A percentile compares a stretch with the other conserved stretches of the same genome.
Evolutionary conservation across 1,140 invertebrate species (phyloP).

Genomic region (Zophobas atratus): DNA sequence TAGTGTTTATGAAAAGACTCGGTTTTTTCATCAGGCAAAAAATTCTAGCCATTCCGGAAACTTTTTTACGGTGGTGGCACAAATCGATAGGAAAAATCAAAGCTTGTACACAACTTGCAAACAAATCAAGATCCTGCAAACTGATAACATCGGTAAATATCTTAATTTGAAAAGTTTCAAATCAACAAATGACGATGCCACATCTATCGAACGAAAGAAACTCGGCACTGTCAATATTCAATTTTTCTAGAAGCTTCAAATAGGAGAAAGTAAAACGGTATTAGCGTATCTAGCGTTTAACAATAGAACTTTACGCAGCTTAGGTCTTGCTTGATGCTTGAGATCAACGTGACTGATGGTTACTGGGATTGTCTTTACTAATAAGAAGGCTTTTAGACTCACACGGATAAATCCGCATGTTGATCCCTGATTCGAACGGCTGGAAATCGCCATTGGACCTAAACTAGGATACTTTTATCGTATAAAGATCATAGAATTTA

Average conservation of each 20-base stretch:
- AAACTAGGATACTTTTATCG: background rate
- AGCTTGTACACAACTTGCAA: slow-evolving; percentile 16
- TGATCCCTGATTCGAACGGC: background rate
- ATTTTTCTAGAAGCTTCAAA: slow-evolving; percentile 9
- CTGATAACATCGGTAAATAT: slow-evolving; percentile 28
- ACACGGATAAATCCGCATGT: slow-evolving; percentile 2
- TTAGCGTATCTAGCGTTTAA: background rate
- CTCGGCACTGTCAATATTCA: background rate
- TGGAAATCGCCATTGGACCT: background rate
- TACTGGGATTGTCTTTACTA: slow-evolving; percentile 14
- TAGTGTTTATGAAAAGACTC: too few species aligned
- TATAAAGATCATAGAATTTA: background rate
- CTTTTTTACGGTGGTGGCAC: background rate
- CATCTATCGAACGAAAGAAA: background rate
- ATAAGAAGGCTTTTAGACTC: slow-evolving; percentile 9
- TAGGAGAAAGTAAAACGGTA: background rate
- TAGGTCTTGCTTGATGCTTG: slow-evolving; percentile 13
- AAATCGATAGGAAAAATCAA: slow-evolving; percentile 28
- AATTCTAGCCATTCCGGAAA: slow-evolving; percentile 14
- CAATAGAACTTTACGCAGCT: background rate
- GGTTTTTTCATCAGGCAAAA: background rate
- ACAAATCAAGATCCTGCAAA: slow-evolving; percentile 24
- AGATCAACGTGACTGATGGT: slow-evolving; percentile 11
- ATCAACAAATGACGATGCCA: slow-evolving; percentile 32
- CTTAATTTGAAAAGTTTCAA: slow-evolving; percentile 40